A percentile compares a stretch with the other conserved stretches of the same genome.
These are phyloP conservation scores for Pogonomyrmex californicus DNA, from an alignment of 1,140 invertebrate species.

Conservation along the genomic window DNA sequence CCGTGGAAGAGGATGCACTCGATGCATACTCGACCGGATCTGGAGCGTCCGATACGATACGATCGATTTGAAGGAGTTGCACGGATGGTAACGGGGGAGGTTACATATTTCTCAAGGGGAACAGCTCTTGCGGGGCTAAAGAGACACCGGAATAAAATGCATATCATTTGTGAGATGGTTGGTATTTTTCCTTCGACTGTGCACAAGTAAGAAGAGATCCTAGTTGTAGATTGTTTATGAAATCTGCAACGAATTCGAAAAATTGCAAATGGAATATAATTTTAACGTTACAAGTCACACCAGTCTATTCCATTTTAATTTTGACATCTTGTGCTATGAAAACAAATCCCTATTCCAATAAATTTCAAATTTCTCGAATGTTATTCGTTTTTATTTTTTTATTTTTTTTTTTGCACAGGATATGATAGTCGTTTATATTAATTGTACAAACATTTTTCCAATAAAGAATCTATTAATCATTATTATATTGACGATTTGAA, in stretches of 20 bases:
- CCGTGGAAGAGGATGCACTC: conserved; percentile 46
- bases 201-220: not conserved
- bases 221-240: not conserved
- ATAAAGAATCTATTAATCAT: not conserved
- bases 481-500: not conserved
- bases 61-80: conserved; percentile 53
- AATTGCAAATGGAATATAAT: conserved; percentile 4
- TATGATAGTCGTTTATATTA: not conserved
- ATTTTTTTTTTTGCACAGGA: not conserved
- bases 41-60: conserved; percentile 62
- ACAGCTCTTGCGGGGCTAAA: conserved; percentile 8
- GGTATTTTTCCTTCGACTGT: not conserved
- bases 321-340: not conserved
- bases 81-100: not conserved
- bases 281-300: not conserved
- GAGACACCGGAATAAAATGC: not conserved
- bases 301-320: not conserved
- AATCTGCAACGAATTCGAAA: conserved; percentile 1
- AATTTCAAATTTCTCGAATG: not conserved
- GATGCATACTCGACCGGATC: conserved; percentile 54
- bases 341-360: not conserved
- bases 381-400: not conserved
- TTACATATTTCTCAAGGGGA: conserved; percentile 33
- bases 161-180: not conserved
- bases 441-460: not conserved